Evolutionary conservation across 2,888 invertebrate species (phyloP).

Genomic region (Dynastes tityus): DNA sequence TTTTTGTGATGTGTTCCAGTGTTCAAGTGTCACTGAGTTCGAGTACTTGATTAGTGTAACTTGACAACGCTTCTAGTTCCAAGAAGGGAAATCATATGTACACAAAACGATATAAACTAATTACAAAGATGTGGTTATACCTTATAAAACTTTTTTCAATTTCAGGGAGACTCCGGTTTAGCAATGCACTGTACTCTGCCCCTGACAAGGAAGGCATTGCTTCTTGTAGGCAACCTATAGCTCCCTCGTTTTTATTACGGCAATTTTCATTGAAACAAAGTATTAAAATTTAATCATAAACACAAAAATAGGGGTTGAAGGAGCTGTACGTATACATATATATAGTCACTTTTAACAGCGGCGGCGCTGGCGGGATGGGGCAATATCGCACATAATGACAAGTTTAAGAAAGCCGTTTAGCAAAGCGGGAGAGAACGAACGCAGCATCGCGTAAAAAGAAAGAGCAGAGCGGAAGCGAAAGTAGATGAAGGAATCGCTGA

Average conservation of each 20-base stretch:
- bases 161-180: not conserved
- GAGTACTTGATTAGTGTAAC: too few relatives aligned
- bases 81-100: too few relatives aligned
- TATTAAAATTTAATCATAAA: constrained; percentile 57
- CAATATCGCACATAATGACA: constrained; percentile 53
- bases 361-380: constrained; percentile 14
- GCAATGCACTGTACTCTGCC: not conserved
- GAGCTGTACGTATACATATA: constrained; percentile 19
- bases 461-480: constrained; percentile 17
- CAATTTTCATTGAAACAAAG: constrained; percentile 56
- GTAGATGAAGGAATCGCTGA: constrained; percentile 31
- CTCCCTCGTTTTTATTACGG: constrained; percentile 53
- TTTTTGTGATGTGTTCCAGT: too few relatives aligned
- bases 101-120: too few relatives aligned
- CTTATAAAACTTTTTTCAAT: too few relatives aligned
- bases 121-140: too few relatives aligned
- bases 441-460: not conserved
- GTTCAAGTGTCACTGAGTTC: too few relatives aligned
- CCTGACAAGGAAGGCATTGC: not conserved
- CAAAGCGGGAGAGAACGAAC: constrained; percentile 24
- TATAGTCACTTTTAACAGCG: constrained; percentile 42
- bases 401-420: constrained; percentile 56
- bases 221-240: not conserved
- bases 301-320: constrained; percentile 50
- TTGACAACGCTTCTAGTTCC: too few relatives aligned